Base-by-base conservation (phyloP, 92 coral and sea anemone genomes). In the Metridium senile region DNA sequence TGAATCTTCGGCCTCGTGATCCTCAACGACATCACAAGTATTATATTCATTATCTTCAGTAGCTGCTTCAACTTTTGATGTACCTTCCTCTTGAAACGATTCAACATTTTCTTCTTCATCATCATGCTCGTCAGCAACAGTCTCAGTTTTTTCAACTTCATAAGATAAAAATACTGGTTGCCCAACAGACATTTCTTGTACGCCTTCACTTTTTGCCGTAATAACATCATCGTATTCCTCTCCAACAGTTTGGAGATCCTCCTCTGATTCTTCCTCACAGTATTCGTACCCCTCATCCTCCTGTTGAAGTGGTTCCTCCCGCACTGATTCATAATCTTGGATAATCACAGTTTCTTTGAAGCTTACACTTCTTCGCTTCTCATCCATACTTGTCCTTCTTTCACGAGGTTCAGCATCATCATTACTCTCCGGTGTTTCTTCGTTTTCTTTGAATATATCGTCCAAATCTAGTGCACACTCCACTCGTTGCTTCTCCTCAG, bases 391-490 rank as follows among this genome's bases (percentile, higher is more conserved):
- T n/a, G n/a, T n/a, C n/a, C n/a, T n/a, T n/a, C n/a, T n/a, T n/a
- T n/a, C 74, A 8, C 53, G 74, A 16, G 53, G 73, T 66, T 62
- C 17, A 13, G 10, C 75, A 26, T 54, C 49, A 11, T 30, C 16
- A 11, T 43, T 26, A 26, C 35, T 64, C 13, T 62, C 22, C 11
- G 33, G 31, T 17, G 23, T 9, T 73, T 66, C 80, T n/a, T 68
- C 82, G 1, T 54, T 72, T 27, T 75, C 86, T 49, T 86, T 62
- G 71, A 80, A 80, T 27, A 69, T 18, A 56, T 86, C 90, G 26
- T 86, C 90, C 47, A 71, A 58, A 73, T 46, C 32, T 16, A 87
- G 49, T 51, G 82, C 81, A 61, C 72, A 49, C 57, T 88, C 86
- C 17, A 88, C 93, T 43, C 63, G 54, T 35, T 59, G 59, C 33